Evolutionary conservation across 2,888 invertebrate species (phyloP).

Genomic region (Lepetodrilus schrolli): DNA sequence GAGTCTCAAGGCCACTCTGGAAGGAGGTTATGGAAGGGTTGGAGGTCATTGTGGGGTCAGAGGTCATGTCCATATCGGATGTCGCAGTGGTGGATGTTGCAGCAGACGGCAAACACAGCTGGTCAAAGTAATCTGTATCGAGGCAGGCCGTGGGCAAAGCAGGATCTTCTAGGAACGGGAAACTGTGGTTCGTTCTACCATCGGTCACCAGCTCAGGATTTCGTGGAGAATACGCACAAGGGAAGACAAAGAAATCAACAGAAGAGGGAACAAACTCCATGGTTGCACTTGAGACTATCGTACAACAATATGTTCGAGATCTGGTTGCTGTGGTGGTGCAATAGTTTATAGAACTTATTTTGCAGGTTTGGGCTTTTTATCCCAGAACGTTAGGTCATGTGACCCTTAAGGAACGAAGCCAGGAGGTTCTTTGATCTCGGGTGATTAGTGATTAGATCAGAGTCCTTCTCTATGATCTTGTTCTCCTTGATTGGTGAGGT

Average conservation of each 20-base stretch:
- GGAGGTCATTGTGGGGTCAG: too few relatives aligned
- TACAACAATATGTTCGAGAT: neutral
- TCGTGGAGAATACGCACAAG: neutral
- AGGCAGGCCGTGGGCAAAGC: neutral
- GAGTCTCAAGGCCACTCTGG: too few relatives aligned
- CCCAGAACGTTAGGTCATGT: neutral
- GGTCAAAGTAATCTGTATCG: too few relatives aligned
- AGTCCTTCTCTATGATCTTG: too few relatives aligned
- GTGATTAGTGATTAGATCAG: too few relatives aligned
- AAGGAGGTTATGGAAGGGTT: neutral
- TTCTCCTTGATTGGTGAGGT: too few relatives aligned
- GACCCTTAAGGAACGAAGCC: too few relatives aligned
- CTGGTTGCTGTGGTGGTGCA: neutral
- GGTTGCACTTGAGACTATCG: neutral
- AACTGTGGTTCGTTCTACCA: neutral
- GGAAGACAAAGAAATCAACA: neutral
- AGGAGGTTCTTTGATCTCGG: too few relatives aligned
- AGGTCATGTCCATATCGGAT: too few relatives aligned
- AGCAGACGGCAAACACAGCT: too few relatives aligned
- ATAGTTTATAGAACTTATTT: too few relatives aligned
- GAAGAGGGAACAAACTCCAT: neutral
- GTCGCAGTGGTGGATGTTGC: too few relatives aligned
- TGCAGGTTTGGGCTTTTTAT: neutral
- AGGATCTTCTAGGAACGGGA: neutral
- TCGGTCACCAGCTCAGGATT: neutral